A percentile compares a stretch with the other conserved stretches of the same genome.
phyloP scores from a whole-genome alignment of 1,140 invertebrate genomes.

The Lordiphosa mommai region DNA sequence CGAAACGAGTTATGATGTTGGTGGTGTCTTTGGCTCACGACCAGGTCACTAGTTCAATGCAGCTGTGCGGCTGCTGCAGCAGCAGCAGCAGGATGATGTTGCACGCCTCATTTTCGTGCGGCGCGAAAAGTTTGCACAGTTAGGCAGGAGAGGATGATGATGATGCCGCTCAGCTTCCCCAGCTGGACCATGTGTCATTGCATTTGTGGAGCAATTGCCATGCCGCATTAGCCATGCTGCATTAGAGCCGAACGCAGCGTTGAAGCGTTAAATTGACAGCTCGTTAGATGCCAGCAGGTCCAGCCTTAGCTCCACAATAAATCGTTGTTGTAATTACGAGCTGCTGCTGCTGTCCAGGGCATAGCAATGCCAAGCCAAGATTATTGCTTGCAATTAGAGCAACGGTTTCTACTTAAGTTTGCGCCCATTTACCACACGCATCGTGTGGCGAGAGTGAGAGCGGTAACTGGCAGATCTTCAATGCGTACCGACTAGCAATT shows the following conservation, averaged over 20 bases:
- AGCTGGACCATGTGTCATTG: conserved; percentile 53
- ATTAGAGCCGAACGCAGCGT: conserved; percentile 60
- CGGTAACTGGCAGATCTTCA: conserved; percentile 24
- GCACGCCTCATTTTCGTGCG: conserved; percentile 76
- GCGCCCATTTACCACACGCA: conserved; percentile 72
- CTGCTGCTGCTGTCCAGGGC: conserved; percentile 19
- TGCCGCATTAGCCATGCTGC: conserved; percentile 32
- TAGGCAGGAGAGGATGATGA: conserved; percentile 23
- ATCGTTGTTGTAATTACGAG: conserved; percentile 63
- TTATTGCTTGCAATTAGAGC: conserved; percentile 66
- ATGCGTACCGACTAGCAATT: conserved; percentile 40
- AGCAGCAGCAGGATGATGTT: conserved; percentile 38
- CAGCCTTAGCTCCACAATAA: conserved; percentile 32
- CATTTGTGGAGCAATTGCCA: conserved; percentile 69
- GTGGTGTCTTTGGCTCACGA: conserved; percentile 59
- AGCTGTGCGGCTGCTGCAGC: conserved; percentile 33
- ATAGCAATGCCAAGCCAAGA: conserved; percentile 43
- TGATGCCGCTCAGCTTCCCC: background rate
- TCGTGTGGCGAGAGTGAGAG: conserved; percentile 7
- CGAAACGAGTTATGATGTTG: conserved; percentile 64
- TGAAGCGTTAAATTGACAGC: conserved; percentile 77
- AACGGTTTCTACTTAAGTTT: conserved; percentile 59
- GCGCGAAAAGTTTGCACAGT: conserved; percentile 68
- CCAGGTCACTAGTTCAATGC: conserved; percentile 74
- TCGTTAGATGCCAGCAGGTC: conserved; percentile 65